These are phyloP conservation scores for Hedychridium roseum DNA, from an alignment of 2,888 invertebrate genomes.

Conservation along the genomic window DNA sequence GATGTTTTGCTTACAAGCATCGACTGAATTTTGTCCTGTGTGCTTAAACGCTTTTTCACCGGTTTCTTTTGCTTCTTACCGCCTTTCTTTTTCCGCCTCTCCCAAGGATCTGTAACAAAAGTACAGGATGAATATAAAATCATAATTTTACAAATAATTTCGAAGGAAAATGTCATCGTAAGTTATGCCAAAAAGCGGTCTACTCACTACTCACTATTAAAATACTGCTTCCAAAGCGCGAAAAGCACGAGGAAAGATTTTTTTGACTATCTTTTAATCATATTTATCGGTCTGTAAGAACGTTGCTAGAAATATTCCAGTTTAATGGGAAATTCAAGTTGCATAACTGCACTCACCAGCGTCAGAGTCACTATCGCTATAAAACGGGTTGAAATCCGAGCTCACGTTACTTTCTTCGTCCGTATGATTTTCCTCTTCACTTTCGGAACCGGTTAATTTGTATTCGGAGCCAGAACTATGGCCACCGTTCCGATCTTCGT, in stretches of 20 bases:
- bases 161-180: no score
- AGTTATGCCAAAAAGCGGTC: no score
- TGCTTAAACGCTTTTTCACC: slow-evolving; percentile 71
- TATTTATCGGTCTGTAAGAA: slow-evolving; percentile 64
- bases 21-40: slow-evolving; percentile 82
- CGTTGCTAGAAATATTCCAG: slow-evolving; percentile 63
- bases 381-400: slow-evolving; percentile 93
- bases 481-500: slow-evolving; percentile 62
- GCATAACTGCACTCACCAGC: slow-evolving; percentile 69
- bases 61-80: slow-evolving; percentile 68
- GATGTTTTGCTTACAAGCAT: slow-evolving; percentile 68
- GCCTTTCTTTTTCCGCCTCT: slow-evolving; percentile 73
- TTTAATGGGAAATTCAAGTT: slow-evolving; percentile 6
- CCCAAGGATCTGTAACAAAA: slow-evolving; percentile 76
- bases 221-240: neutral
- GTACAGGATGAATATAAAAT: no score
- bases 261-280: neutral
- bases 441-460: slow-evolving; percentile 65
- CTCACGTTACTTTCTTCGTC: slow-evolving; percentile 70
- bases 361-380: slow-evolving; percentile 82
- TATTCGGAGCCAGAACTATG: slow-evolving; percentile 67
- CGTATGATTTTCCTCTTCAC: slow-evolving; percentile 56
- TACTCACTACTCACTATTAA: slow-evolving; percentile 5
- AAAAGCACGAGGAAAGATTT: neutral
- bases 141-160: no score